Percentiles rank a stretch among this genome's conserved stretches.
Conservation (phyloP, 2,113 vertebrate species). For the Melanostigma gelatinosum region DNA sequence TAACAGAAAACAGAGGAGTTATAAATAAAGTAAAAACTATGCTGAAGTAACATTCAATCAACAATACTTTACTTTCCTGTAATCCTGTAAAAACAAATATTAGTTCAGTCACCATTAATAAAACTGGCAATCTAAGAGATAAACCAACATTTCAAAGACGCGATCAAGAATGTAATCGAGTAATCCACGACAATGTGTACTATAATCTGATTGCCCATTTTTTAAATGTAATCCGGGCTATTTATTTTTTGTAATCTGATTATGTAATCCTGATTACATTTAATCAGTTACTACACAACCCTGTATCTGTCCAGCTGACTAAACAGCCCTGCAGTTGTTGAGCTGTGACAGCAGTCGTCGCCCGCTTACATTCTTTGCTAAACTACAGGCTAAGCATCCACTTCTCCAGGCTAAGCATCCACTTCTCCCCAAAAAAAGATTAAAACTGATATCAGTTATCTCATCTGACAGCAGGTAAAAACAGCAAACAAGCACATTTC, state of each 20-base stretch:
- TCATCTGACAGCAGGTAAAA: conserved; percentile 1
- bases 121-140: not conserved
- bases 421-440: not conserved
- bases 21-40: not conserved
- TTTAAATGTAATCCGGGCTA: not conserved
- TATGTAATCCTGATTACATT: not conserved
- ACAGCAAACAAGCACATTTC: conserved; percentile 13
- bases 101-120: not conserved
- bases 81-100: too few species aligned
- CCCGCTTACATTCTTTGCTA: not conserved
- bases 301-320: not conserved
- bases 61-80: not conserved
- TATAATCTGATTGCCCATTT: not conserved
- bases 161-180: too few species aligned
- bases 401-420: not conserved
- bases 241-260: not conserved
- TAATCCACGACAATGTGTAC: not conserved
- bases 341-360: not conserved
- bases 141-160: not conserved
- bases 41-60: not conserved
- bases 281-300: not conserved
- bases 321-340: not conserved
- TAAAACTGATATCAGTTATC: not conserved
- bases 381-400: not conserved
- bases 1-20: not conserved